Evolutionary conservation across 2,113 vertebrate genomes (phyloP).

Genomic region (Rhea americana): DNA sequence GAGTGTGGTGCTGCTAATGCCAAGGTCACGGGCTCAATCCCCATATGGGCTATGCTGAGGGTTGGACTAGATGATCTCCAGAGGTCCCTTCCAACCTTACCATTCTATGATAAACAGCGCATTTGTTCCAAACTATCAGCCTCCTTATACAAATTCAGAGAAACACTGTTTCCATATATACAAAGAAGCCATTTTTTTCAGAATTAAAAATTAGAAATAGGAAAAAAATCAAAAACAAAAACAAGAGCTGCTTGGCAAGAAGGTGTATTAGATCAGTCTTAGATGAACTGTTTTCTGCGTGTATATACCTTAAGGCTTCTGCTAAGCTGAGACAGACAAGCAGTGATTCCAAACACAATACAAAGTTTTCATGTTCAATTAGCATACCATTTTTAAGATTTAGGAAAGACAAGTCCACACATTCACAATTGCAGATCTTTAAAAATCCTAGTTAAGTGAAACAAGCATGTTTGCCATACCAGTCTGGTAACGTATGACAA

Average conservation of each 20-base stretch:
- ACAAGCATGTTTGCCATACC: not conserved
- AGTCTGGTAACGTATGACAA: not conserved
- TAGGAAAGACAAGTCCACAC: not conserved
- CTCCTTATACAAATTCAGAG: not conserved
- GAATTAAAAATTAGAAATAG: not conserved
- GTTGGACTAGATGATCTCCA: no score
- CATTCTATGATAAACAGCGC: not conserved
- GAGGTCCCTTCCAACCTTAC: no score
- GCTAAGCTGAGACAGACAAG: not conserved
- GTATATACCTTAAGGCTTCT: not conserved
- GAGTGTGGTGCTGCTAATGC: no score
- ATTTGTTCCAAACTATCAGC: not conserved
- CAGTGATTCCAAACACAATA: not conserved
- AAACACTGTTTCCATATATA: not conserved
- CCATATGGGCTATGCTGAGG: no score
- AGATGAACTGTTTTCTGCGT: not conserved
- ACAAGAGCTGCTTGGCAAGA: not conserved
- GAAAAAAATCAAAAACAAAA: no score
- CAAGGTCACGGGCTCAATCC: no score
- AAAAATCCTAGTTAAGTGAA: slow-evolving; percentile 3
- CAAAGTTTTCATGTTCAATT: not conserved
- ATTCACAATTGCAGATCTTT: not conserved
- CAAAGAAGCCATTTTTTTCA: not conserved
- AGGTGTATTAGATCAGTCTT: not conserved
- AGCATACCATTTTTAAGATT: not conserved